Base-by-base conservation (phyloP, 2,888 invertebrate genomes). In the Pemphredon lugubris region DNA sequence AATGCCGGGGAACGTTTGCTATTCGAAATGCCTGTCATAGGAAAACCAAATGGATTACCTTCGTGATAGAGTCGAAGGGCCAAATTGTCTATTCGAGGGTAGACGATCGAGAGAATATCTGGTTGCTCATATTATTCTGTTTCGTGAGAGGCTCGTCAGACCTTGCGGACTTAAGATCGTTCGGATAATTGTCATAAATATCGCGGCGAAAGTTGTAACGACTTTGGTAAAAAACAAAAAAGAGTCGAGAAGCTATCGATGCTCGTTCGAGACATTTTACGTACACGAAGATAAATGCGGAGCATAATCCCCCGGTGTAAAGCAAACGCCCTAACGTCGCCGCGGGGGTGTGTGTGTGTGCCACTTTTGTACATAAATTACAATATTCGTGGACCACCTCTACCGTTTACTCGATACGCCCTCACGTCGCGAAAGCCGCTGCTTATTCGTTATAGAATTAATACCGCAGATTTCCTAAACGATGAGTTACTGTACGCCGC, bases 371-470 rank as follows among this genome's bases (percentile, higher is more conserved):
- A 70, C 74, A 63, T 73, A 69, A 77, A 79, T 79, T 68, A 68
- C 57, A 70, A 61, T 75, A 70, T 65, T 58, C 60, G 39, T 20
- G 11, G 42, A 47, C 61, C 65, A 48, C 61, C 54, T 30, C 42
- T 48, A 50, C 47, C 50, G 18, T 45, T 54, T 54, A 32, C 20
- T 39, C 39, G 44, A 55, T 47, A 50, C 51, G 37, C 60, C 47
- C 65, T 55, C 58, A 26, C 54, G 44, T 37, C 45, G 59, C 47
- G 39, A 65, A 61, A 55, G 48, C 69, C 64, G 48, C 58, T 16
- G 70, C 64, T 78, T 75, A 82, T 78, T 78, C 77, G 75, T 81
- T 78, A 78, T 54, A 60, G 72, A 82, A 84, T 83, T 83, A 82
- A 78, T 77, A 71, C 73, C 74, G 57, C 54, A 66, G 79, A 70